Conservation (phyloP, 2,888 invertebrate genomes). For the Cryptocephalus moraei region DNA sequence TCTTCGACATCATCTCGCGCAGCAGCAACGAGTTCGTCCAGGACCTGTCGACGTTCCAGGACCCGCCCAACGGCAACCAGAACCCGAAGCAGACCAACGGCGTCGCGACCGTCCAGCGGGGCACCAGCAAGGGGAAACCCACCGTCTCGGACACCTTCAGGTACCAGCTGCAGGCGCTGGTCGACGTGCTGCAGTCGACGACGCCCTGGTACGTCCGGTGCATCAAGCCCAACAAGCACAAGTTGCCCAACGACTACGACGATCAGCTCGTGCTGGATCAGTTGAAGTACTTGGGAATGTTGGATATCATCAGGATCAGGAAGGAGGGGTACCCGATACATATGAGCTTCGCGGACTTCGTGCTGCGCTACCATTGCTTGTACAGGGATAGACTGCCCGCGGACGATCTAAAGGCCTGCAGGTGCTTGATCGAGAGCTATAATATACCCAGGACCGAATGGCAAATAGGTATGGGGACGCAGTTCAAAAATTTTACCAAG, state of each 20-base stretch:
- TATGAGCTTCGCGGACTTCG: conserved; percentile 65
- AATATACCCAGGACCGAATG: conserved; percentile 66
- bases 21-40: conserved; percentile 76
- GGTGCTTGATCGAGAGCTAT: conserved; percentile 49
- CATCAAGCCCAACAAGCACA: conserved; percentile 83
- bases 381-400: conserved; percentile 40
- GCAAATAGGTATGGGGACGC: conserved; percentile 57
- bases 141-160: conserved; percentile 86
- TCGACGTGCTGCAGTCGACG: conserved; percentile 81
- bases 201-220: conserved; percentile 91
- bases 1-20: conserved; percentile 79
- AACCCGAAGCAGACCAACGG: conserved; percentile 27
- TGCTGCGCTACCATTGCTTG: conserved; percentile 67
- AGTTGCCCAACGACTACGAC: conserved; percentile 69
- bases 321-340: conserved; percentile 87
- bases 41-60: conserved; percentile 61
- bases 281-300: conserved; percentile 82
- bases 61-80: conserved; percentile 20
- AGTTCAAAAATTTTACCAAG: too few relatives aligned
- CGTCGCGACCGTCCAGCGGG: conserved; percentile 60
- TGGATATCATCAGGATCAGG: conserved; percentile 84
- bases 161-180: conserved; percentile 76
- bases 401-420: conserved; percentile 38
- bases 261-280: conserved; percentile 76
- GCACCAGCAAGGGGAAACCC: conserved; percentile 80